phyloP scores from a whole-genome alignment of 2,888 invertebrate genomes.

The Melanostoma mellinum region DNA sequence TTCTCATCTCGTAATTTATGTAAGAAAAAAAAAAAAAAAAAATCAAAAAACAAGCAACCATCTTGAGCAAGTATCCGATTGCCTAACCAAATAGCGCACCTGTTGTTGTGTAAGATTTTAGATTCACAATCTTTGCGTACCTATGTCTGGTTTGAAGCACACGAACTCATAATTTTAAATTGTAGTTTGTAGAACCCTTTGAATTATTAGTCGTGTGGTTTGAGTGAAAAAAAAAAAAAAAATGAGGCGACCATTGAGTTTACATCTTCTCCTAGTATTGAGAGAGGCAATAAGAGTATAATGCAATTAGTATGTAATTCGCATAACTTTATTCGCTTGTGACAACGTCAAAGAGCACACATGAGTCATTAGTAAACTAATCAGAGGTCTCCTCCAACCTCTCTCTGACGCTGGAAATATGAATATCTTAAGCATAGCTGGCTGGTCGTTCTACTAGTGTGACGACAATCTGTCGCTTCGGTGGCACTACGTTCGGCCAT shows the following conservation, averaged over 20 bases:
- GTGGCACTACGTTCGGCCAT: constrained; percentile 1
- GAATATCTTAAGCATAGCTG: constrained; percentile 25
- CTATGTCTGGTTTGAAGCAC: constrained; percentile 31
- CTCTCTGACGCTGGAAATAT: not conserved
- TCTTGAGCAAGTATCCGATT: constrained; percentile 15
- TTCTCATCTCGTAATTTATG: constrained; percentile 12
- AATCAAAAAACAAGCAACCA: constrained; percentile 1
- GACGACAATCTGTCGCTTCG: not conserved
- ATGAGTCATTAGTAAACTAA: constrained; percentile 46
- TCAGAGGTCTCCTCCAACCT: constrained; percentile 2
- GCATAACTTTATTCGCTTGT: constrained; percentile 17
- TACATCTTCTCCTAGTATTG: not conserved
- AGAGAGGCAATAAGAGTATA: constrained; percentile 34
- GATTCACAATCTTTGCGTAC: constrained; percentile 25
- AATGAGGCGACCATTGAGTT: constrained; percentile 33
- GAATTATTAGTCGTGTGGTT: constrained; percentile 12
- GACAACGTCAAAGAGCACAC: constrained; percentile 6
- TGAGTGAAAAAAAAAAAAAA: constrained; percentile 19
- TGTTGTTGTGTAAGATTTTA: constrained; percentile 24
- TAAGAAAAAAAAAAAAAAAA: not conserved
- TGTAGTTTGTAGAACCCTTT: constrained; percentile 16
- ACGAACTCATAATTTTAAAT: constrained; percentile 19
- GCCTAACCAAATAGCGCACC: constrained; percentile 26
- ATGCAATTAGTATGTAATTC: constrained; percentile 51
- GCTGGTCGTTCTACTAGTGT: not conserved